Conservation (phyloP, 64 coral and sea anemone genomes). For the Cladopsammia gracilis region DNA sequence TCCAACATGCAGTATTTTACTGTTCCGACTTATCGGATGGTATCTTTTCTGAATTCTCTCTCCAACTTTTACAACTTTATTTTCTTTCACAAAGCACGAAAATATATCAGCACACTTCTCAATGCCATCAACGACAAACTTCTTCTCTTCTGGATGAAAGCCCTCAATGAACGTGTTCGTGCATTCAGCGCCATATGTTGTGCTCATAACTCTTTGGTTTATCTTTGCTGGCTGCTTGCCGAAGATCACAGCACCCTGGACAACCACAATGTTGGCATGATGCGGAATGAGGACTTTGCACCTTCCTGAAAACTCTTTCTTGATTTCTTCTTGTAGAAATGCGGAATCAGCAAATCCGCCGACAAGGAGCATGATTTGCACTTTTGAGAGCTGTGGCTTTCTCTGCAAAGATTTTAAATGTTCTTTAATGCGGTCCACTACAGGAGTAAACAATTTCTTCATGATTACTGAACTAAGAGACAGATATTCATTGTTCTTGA, state of each 20-base stretch:
- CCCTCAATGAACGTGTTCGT: not conserved
- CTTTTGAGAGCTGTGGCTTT: constrained; percentile 1
- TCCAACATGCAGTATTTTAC: no score
- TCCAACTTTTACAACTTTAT: not conserved
- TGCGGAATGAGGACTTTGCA: not conserved
- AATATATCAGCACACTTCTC: not conserved
- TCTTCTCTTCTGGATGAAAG: constrained; percentile 13
- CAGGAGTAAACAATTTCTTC: constrained; percentile 14
- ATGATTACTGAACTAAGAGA: not conserved
- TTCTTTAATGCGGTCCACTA: not conserved
- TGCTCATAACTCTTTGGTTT: not conserved
- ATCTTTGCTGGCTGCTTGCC: constrained; percentile 8
- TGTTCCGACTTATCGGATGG: not conserved
- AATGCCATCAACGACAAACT: not conserved
- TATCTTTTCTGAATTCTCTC: not conserved
- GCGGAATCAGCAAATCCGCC: not conserved
- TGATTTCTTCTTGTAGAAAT: constrained; percentile 2
- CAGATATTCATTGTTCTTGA: constrained; percentile 1
- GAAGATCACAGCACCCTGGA: not conserved
- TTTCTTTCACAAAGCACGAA: not conserved
- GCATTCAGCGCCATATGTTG: not conserved
- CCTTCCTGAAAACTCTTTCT: not conserved
- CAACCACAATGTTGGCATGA: not conserved
- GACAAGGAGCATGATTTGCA: constrained; percentile 1
- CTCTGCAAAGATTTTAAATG: not conserved